Percentiles rank a stretch among this genome's conserved stretches.
Conservation (phyloP, 2,113 vertebrate species). For the Xenus cinereus region DNA sequence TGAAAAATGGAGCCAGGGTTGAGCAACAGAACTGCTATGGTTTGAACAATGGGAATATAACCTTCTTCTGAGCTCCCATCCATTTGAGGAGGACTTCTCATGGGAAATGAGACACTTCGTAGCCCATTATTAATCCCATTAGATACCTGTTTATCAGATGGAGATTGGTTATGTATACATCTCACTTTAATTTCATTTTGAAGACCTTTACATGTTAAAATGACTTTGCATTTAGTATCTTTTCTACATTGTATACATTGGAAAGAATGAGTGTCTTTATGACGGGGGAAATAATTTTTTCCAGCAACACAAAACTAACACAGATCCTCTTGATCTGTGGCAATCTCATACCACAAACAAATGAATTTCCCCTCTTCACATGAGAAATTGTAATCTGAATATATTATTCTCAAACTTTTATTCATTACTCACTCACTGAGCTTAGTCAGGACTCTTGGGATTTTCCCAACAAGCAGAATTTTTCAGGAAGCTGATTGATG, state of each 20-base stretch:
- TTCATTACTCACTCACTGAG: background rate
- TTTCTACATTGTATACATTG: background rate
- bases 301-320: background rate
- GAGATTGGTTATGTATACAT: background rate
- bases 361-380: background rate
- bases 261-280: background rate
- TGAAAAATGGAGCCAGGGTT: background rate
- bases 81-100: background rate
- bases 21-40: background rate
- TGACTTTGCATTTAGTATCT: background rate
- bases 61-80: background rate
- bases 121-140: background rate
- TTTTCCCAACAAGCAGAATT: background rate
- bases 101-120: background rate
- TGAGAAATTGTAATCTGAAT: background rate
- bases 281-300: background rate
- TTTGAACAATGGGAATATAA: background rate
- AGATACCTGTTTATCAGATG: background rate
- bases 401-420: background rate
- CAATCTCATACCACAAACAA: background rate
- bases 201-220: background rate
- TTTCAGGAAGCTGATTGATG: background rate
- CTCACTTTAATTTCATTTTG: background rate
- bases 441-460: background rate
- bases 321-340: background rate